These are phyloP conservation scores for Hylaea fasciaria DNA, from an alignment of 2,888 invertebrate species.

Conservation along the genomic window DNA sequence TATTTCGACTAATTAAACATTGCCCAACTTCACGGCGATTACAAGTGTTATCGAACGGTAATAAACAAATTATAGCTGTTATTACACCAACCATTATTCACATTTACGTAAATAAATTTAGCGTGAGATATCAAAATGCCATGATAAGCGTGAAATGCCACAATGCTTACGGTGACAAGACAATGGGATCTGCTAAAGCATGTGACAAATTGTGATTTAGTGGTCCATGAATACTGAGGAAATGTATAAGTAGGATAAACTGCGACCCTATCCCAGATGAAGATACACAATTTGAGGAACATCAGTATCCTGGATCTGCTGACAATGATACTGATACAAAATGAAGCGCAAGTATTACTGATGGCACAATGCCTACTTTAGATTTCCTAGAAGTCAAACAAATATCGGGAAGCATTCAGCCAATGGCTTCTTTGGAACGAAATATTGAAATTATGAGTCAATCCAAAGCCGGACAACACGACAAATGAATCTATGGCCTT, in stretches of 20 bases:
- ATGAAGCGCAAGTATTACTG: too few species aligned
- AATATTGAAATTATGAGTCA: neutral
- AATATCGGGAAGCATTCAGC: neutral
- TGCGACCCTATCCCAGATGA: neutral
- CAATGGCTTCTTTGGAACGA: neutral
- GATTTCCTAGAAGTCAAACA: neutral
- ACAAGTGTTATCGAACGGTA: conserved; percentile 33
- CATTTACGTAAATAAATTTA: conserved; percentile 37
- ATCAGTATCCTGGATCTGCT: neutral
- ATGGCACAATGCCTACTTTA: too few species aligned
- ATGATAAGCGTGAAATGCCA: conserved; percentile 50
- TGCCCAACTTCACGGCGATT: conserved; percentile 49
- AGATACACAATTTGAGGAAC: neutral
- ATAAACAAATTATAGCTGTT: conserved; percentile 43
- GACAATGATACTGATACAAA: neutral
- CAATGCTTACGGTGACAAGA: conserved; percentile 43
- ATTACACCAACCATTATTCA: conserved; percentile 37
- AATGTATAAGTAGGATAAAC: conserved; percentile 6
- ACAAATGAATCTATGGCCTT: conserved; percentile 13
- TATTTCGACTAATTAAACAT: conserved; percentile 48
- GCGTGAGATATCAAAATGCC: conserved; percentile 40
- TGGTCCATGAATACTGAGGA: neutral
- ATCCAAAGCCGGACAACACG: neutral
- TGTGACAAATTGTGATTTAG: conserved; percentile 26
- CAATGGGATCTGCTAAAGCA: conserved; percentile 30